A percentile compares a stretch with the other conserved stretches of the same genome.
phyloP scores from a whole-genome alignment of 1,140 invertebrate genomes.

The Zophobas atratus region DNA sequence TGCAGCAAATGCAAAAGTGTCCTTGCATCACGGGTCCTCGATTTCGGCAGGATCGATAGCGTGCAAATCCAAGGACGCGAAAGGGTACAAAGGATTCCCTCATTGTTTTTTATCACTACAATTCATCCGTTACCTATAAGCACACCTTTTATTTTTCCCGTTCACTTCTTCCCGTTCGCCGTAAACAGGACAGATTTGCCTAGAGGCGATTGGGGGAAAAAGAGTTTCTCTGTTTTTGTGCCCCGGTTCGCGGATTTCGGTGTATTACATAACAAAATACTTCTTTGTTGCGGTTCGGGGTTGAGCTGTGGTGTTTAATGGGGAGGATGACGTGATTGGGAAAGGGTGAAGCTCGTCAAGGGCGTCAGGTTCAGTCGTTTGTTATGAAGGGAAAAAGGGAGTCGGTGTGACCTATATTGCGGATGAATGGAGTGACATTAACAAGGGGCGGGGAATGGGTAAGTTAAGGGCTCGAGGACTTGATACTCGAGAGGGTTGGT shows the following conservation, averaged over 20 bases:
- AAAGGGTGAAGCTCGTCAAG: no score
- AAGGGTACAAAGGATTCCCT: conserved; percentile 5
- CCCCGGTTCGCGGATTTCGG: not conserved
- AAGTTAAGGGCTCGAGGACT: no score
- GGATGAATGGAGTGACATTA: no score
- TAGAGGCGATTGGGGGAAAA: not conserved
- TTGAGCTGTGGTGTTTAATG: not conserved
- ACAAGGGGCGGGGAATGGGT: no score
- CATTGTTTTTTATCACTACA: conserved; percentile 20
- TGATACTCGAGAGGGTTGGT: no score
- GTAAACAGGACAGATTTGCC: not conserved
- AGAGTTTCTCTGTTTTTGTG: not conserved
- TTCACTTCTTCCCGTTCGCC: not conserved
- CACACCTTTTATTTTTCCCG: conserved; percentile 22
- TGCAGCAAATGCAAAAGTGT: not conserved
- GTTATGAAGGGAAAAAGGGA: no score
- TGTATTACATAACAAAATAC: not conserved
- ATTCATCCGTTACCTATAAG: conserved; percentile 23
- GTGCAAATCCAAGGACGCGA: not conserved
- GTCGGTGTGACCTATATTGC: no score
- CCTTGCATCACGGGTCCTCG: not conserved
- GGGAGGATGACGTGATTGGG: no score
- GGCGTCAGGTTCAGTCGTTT: no score
- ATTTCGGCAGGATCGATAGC: not conserved
- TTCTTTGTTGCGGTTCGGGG: not conserved